A percentile compares a stretch with the other conserved stretches of the same genome.
Conservation (phyloP, 2,888 invertebrate genomes). For the Pheosia gnoma region DNA sequence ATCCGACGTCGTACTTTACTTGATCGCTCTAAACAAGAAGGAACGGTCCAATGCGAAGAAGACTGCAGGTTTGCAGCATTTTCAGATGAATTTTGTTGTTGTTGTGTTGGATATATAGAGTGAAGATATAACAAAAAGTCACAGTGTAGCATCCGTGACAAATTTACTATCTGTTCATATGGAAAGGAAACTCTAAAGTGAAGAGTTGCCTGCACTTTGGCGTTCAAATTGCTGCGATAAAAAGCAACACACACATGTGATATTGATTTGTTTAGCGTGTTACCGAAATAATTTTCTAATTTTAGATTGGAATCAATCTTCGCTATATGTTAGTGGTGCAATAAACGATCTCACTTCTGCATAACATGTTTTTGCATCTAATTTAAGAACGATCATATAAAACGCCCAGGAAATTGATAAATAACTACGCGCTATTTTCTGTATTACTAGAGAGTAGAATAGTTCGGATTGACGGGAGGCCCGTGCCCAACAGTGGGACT, state of each 20-base stretch:
- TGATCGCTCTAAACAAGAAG: no score
- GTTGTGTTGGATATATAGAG: no score
- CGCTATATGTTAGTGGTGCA: background rate
- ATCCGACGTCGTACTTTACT: no score
- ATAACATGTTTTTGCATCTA: background rate
- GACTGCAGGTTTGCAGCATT: no score
- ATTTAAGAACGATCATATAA: background rate
- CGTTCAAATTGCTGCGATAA: background rate
- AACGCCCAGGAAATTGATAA: no score
- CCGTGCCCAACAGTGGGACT: no score
- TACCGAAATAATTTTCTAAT: conserved; percentile 4
- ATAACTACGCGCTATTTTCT: no score
- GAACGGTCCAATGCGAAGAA: no score
- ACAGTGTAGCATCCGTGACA: background rate
- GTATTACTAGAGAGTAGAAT: no score
- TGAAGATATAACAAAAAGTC: no score
- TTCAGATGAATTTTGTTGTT: no score
- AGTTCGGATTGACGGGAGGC: no score
- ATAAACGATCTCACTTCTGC: background rate
- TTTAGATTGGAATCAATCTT: conserved; percentile 2
- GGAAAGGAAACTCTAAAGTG: background rate
- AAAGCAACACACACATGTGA: conserved; percentile 3
- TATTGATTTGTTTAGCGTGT: conserved; percentile 8
- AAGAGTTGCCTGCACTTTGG: background rate
- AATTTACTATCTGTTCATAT: background rate